Conservation (phyloP, 2,888 invertebrate genomes). For the Agrotis clavis region DNA sequence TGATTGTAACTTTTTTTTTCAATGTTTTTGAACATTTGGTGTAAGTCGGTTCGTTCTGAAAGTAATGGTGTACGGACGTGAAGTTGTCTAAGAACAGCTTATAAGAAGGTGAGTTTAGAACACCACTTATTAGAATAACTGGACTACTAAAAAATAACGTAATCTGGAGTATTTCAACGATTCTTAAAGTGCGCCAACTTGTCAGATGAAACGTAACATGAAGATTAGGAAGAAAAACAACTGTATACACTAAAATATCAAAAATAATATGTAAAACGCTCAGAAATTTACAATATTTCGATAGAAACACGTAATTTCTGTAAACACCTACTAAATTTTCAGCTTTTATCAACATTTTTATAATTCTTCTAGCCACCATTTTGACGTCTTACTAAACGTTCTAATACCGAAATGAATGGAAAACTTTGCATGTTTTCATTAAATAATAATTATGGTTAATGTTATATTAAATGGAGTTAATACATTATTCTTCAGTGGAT, state of each 20-base stretch:
- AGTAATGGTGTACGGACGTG: slow-evolving; percentile 1
- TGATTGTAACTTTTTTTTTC: neutral
- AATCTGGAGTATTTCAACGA: neutral
- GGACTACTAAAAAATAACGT: neutral
- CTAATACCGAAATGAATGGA: neutral
- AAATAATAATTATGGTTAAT: too few species aligned
- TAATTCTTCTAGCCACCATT: neutral
- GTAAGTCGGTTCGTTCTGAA: slow-evolving; percentile 6
- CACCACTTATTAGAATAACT: neutral
- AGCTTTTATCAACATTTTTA: slow-evolving; percentile 5
- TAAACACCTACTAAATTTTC: slow-evolving; percentile 29
- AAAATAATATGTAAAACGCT: neutral
- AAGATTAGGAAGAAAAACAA: neutral
- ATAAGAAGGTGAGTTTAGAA: neutral
- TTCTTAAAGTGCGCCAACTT: neutral
- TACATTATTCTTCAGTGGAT: too few species aligned
- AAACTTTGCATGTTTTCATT: neutral
- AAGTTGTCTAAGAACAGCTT: slow-evolving; percentile 9
- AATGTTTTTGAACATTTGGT: slow-evolving; percentile 13
- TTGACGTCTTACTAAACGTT: neutral
- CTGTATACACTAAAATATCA: neutral
- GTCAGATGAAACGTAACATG: rapidly evolving
- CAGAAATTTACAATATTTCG: neutral
- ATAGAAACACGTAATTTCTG: slow-evolving; percentile 14
- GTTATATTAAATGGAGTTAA: neutral